These are phyloP conservation scores for Kuschelorhynchus macadamiae DNA, from an alignment of 2,888 invertebrate species.

Conservation along the genomic window DNA sequence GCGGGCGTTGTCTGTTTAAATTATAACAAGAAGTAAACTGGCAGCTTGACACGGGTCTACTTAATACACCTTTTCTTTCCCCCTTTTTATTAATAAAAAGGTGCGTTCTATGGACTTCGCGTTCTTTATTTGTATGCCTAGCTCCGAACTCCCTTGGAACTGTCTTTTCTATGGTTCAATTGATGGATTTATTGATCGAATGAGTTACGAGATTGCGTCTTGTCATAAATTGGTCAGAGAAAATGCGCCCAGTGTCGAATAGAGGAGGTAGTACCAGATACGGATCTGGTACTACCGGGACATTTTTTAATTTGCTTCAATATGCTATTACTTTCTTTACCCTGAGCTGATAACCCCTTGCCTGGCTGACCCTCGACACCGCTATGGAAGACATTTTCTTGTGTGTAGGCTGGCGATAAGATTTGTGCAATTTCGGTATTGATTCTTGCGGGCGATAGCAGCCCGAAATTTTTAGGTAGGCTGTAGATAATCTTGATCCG, in stretches of 20 bases:
- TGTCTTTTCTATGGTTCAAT: conserved; percentile 1
- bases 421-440: conserved; percentile 2
- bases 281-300: background rate
- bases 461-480: background rate
- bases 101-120: background rate
- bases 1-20: background rate
- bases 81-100: background rate
- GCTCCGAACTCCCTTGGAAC: background rate
- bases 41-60: background rate
- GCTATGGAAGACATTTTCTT: conserved; percentile 14
- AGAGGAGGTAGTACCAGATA: background rate
- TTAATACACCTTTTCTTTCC: background rate
- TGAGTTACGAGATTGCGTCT: background rate
- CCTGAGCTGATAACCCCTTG: conserved; percentile 18
- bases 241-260: background rate
- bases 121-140: conserved; percentile 3
- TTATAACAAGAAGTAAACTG: background rate
- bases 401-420: background rate
- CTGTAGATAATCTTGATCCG: too few relatives aligned
- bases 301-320: conserved; percentile 13
- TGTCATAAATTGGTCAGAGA: background rate
- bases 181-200: background rate
- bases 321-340: conserved; percentile 16
- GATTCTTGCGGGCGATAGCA: background rate
- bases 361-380: conserved; percentile 15